Conservation (phyloP, 1,140 invertebrate genomes). For the Sinella curviseta region DNA sequence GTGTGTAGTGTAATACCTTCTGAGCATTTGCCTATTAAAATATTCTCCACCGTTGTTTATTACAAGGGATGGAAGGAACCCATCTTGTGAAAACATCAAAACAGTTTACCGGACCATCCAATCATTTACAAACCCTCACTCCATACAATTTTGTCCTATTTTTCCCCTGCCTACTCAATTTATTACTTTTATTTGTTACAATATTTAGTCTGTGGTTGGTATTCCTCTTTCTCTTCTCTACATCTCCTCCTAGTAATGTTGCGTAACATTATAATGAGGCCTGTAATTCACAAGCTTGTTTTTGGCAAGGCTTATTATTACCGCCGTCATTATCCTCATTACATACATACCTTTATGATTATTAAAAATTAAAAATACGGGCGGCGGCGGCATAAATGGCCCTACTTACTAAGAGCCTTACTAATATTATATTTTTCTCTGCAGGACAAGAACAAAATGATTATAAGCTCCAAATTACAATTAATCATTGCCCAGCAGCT, state of each 20-base stretch:
- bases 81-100: constrained; percentile 13
- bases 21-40: too few species aligned
- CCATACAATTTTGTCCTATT: neutral
- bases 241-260: neutral
- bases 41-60: too few species aligned
- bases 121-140: too few species aligned
- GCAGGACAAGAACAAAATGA: constrained; percentile 10
- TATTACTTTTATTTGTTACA: neutral
- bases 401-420: neutral
- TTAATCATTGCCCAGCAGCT: constrained; percentile 11
- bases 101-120: neutral
- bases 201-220: too few species aligned
- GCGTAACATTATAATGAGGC: neutral
- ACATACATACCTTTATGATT: neutral
- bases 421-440: neutral
- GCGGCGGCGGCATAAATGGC: neutral
- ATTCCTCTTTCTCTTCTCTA: too few species aligned
- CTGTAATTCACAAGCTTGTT: constrained; percentile 12
- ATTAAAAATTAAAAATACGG: neutral
- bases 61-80: neutral
- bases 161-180: neutral
- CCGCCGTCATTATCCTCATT: neutral
- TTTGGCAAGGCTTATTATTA: neutral
- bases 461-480: constrained; percentile 25
- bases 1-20: too few species aligned